These are phyloP conservation scores for Arrhopalites spinosus DNA, from an alignment of 2,888 invertebrate species.

Conservation along the genomic window DNA sequence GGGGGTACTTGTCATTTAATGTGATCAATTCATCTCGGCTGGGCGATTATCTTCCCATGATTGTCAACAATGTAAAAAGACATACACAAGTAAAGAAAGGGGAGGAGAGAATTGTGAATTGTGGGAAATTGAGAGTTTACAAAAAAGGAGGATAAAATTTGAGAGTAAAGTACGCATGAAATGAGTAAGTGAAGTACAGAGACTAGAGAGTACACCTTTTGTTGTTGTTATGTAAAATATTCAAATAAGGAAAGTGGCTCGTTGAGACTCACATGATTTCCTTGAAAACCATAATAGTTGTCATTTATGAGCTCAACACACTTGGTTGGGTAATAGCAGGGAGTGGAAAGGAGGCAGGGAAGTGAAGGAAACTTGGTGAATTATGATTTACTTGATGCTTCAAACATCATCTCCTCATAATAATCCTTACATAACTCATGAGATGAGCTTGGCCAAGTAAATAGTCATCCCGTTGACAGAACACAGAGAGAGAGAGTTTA, in stretches of 20 bases:
- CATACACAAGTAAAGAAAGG: not conserved
- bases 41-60: too few relatives aligned
- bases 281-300: constrained; percentile 27
- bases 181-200: constrained; percentile 21
- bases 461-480: not conserved
- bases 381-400: constrained; percentile 23
- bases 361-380: constrained; percentile 29
- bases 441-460: constrained; percentile 12
- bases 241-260: constrained; percentile 15
- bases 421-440: constrained; percentile 22
- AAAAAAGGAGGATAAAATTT: constrained; percentile 1
- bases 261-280: constrained; percentile 10
- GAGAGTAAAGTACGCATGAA: constrained; percentile 27
- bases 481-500: not conserved
- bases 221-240: not conserved
- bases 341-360: not conserved
- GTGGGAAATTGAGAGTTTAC: constrained; percentile 21
- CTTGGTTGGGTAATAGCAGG: constrained; percentile 18
- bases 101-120: constrained; percentile 23
- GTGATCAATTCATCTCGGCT: too few relatives aligned
- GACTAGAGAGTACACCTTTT: not conserved
- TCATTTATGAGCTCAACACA: constrained; percentile 30
- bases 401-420: not conserved
- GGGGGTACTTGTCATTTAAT: not conserved
- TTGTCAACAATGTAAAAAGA: not conserved